These are phyloP conservation scores for Eulemur mongoz DNA, from an alignment of 2,797 vertebrate species.

Conservation along the genomic window DNA sequence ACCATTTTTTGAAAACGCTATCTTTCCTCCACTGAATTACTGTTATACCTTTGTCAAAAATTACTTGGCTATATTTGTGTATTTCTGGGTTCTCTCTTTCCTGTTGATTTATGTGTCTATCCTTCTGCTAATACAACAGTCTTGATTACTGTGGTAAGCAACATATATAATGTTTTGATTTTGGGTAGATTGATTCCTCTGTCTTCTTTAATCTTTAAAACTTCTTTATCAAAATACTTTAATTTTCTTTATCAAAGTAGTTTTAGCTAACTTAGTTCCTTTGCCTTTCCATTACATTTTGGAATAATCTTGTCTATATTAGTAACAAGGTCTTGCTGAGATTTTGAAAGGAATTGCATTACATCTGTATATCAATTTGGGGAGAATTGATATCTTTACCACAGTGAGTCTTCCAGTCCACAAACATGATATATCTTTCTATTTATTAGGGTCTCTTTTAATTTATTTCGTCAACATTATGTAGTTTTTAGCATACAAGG, in stretches of 20 bases:
- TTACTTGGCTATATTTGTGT: not conserved
- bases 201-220: not conserved
- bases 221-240: not conserved
- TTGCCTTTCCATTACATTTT: constrained; percentile 12
- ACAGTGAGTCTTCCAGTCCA: not conserved
- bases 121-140: not conserved
- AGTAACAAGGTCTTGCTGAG: not conserved
- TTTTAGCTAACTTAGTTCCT: not conserved
- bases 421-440: not conserved
- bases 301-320: not conserved
- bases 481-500: not conserved
- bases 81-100: not conserved
- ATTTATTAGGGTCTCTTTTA: not conserved
- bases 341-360: constrained; percentile 7
- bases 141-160: not conserved
- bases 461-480: not conserved
- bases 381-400: not conserved
- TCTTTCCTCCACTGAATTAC: not conserved
- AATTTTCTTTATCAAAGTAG: not conserved
- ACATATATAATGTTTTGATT: not conserved
- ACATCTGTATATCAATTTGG: not conserved
- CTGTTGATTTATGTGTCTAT: not conserved
- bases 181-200: not conserved
- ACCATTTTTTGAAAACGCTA: not conserved
- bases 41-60: not conserved